Evolutionary conservation across 2,888 invertebrate species (phyloP), one percentile per base, ranked within the genome.

Genomic region (Rhingia campestris): DNA sequence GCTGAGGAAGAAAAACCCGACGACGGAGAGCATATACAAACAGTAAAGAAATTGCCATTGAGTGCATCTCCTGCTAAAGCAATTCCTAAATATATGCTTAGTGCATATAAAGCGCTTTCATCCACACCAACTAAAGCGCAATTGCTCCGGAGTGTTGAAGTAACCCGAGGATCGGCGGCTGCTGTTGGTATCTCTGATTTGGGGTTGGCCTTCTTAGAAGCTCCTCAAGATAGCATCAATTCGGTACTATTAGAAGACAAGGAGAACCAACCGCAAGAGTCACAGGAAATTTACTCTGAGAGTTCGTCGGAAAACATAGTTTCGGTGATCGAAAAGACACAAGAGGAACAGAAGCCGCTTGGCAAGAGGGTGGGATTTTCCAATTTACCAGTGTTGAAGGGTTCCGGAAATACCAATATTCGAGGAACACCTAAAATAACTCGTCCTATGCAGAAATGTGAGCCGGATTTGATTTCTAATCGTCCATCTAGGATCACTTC

Each of bases 51-150:
- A 39, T n/a, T 76, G 22, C 61, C 81, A 4, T 61, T 72, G 41
- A 43, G 30, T 0, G 30, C 32, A 3, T 76, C 81, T 0, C 66
- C 81, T 0, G 5, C 37, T 9, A 81, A 72, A 45, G 37, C 59
- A 2, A 30, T 72, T 39, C 72, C 81, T 4, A 76, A 75, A 45
- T 89, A 89, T 49, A 85, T 90, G 3, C 49, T 90, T 0, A 87
- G 86, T 9, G 87, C 88, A 37, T 89, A 88, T 86, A 89, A 89
- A 5, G 88, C 88, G 0, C 61, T 89, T 5, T 86, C 89, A 58
- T 90, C 90, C 3, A 90, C 90, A 0, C 90, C 90, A 0, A 88
- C 90, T 0, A 89, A 86, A 66, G 88, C 86, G 2, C 86, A 87
- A 9, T 43, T 88, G 2, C n/a, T 87, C n/a, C 86, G 87, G 12